Evolutionary conservation across 1,140 invertebrate species (phyloP), one percentile per base, ranked within the genome.

Genomic region (Atta colombica): DNA sequence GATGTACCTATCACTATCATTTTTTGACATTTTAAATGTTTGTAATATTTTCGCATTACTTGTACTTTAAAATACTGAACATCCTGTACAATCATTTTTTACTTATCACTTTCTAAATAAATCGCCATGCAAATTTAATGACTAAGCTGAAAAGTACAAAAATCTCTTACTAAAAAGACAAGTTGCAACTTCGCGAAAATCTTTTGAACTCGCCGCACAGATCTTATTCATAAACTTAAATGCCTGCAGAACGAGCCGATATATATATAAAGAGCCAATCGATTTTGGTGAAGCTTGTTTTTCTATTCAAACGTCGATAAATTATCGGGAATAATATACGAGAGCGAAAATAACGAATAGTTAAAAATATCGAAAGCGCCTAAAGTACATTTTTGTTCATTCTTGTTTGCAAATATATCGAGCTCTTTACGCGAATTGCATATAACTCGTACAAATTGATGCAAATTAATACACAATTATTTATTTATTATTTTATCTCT

Each of bases 311-410:
- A 82, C 21, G 53, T n/a, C 55, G 25, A 82, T 74, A 74, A 74
- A 74, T 82, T 82, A 72, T 28, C 68, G 68, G 2, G 53, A 31
- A 6, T 60, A 31, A 53, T 28, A 35, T n/a, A 51, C 49, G 21
- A 68, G 45, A 5, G 18, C 31, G 25, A 82, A 35, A 72, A 72
- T 82, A 72, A 72, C 66, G 14, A 60, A 21, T 7, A n/a, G 28
- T 82, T 72, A 60, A 82, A 82, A 82, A 82, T 72, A 72, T 82
- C 53, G 14, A 45, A 58, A 60, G 35, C 45, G 10, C 10, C 49
- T 21, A 53, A 55, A 53, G 14, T 51, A 49, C 28, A n/a, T n/a
- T 58, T 28, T 45, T 51, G 28, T 39, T 69, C 51, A 31, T 18
- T 49, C 14, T 28, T 58, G 12, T 31, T 61, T 35, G 25, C 18